Base-by-base conservation (phyloP, 2,888 invertebrate genomes). In the Arctia plantaginis region DNA sequence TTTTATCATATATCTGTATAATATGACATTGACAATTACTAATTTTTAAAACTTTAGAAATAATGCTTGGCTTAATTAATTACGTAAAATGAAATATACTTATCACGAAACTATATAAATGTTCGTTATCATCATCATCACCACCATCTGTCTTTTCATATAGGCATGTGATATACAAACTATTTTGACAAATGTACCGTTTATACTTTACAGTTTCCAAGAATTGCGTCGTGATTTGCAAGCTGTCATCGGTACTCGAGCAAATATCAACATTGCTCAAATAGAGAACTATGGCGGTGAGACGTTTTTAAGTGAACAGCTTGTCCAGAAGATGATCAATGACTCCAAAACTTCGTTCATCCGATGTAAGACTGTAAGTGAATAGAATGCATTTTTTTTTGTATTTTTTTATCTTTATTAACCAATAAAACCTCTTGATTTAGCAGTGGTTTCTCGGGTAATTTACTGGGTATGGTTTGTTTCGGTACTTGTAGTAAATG, bases 221-320 rank as follows among this genome's bases (percentile, higher is more conserved):
- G 99, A 99, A 89, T 95, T 99, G 35, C 97, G 98, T 10, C 96
- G 99, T 69, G 99, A 99, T 90, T 94, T 99, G 79, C 99, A 99
- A 94, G 99, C 99, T 0, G 98, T 98, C 20, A 98, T 99, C 82
- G 98, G 99, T 4, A 98, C 98, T 0, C 97, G 98, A 73, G 98
- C 99, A 0, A 99, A 99, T 90, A 98, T 99, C 76, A 99, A 99
- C 90, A 98, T 99, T 79, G 99, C 98, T 0, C 98, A 98, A 90
- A 98, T 99, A 66, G 99, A 99, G 92, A 98, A 99, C 93, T 99
- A 99, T 89, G 99, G 99, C 3, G 99, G 99, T 0, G 99, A 99
- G 94, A 99, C 99, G 0, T 99, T 99, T 90, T 96, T 99, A 0
- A 99, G 99, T 0, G 99, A 99, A 91, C 98, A 99, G 89, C 96